phyloP scores from a whole-genome alignment of 2,888 invertebrate species.

The Luperina testacea region DNA sequence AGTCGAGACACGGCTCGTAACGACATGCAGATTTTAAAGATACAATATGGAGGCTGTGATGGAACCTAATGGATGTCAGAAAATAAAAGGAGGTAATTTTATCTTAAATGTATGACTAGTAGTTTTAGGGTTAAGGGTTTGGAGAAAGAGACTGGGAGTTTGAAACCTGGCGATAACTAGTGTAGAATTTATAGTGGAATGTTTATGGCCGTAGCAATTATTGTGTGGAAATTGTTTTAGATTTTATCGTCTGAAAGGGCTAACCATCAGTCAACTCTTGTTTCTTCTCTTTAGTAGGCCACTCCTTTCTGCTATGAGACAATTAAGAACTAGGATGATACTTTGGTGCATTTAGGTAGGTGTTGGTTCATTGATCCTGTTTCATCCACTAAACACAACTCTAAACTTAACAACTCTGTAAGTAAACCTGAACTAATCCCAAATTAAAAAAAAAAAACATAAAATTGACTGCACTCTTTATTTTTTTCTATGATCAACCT shows the following conservation, averaged over 20 bases:
- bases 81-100: constrained; percentile 75
- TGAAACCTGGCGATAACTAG: background rate
- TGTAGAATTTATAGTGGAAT: background rate
- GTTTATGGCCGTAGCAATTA: background rate
- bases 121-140: too few species aligned
- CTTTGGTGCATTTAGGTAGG: background rate
- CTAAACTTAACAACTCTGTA: background rate
- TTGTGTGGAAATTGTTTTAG: too few species aligned
- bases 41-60: constrained; percentile 73
- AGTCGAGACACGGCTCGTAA: constrained; percentile 83
- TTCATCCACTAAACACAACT: background rate
- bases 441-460: rapidly evolving
- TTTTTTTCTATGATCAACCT: too few species aligned
- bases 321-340: too few species aligned
- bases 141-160: background rate
- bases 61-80: constrained; percentile 56
- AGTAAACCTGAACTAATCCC: too few species aligned
- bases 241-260: too few species aligned
- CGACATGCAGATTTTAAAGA: constrained; percentile 86
- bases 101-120: constrained; percentile 32
- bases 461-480: background rate
- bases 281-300: too few species aligned
- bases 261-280: too few species aligned
- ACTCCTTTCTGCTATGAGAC: too few species aligned
- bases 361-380: background rate